These are phyloP conservation scores for Heterochromis multidens DNA, from an alignment of 2,113 vertebrate species.

Conservation along the genomic window DNA sequence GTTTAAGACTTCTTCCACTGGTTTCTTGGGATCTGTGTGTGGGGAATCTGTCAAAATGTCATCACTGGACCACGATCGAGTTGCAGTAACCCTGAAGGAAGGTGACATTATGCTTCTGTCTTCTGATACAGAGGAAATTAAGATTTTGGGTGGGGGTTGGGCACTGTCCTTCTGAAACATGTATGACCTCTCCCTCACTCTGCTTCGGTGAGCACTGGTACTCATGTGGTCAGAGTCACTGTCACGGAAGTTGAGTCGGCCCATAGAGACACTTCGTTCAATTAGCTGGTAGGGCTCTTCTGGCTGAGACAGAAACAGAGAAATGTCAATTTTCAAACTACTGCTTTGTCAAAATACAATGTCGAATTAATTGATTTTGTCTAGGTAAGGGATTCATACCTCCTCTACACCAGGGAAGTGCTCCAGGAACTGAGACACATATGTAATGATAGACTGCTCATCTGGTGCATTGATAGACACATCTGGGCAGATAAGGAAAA, in stretches of 20 bases:
- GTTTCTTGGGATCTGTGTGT: slow-evolving; percentile 5
- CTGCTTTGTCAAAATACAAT: not conserved
- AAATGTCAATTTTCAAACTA: not conserved
- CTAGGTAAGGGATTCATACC: slow-evolving; percentile 64
- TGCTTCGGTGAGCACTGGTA: slow-evolving; percentile 63
- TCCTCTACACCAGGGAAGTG: slow-evolving; percentile 90
- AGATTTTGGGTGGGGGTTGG: slow-evolving; percentile 81
- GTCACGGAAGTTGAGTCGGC: slow-evolving; percentile 43
- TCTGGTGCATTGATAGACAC: slow-evolving; percentile 87
- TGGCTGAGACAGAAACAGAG: slow-evolving; percentile 7
- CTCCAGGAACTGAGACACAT: slow-evolving; percentile 93
- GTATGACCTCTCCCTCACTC: slow-evolving; percentile 73
- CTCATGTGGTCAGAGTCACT: slow-evolving; percentile 33
- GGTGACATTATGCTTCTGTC: slow-evolving; percentile 35
- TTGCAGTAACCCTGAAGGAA: not conserved
- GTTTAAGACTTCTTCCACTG: slow-evolving; percentile 6
- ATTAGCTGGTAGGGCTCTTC: slow-evolving; percentile 57
- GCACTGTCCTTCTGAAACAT: slow-evolving; percentile 75
- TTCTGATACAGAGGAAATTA: slow-evolving; percentile 75
- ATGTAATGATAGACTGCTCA: slow-evolving; percentile 93
- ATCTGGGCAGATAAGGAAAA: slow-evolving; percentile 71
- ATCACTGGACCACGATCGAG: slow-evolving; percentile 63
- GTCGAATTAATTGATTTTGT: not conserved
- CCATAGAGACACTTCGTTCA: slow-evolving; percentile 65
- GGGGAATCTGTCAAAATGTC: slow-evolving; percentile 50